Percentiles rank a stretch among this genome's conserved stretches.
Evolutionary conservation across 2,113 vertebrate genomes (phyloP).

Genomic region (Aphelocoma coerulescens): DNA sequence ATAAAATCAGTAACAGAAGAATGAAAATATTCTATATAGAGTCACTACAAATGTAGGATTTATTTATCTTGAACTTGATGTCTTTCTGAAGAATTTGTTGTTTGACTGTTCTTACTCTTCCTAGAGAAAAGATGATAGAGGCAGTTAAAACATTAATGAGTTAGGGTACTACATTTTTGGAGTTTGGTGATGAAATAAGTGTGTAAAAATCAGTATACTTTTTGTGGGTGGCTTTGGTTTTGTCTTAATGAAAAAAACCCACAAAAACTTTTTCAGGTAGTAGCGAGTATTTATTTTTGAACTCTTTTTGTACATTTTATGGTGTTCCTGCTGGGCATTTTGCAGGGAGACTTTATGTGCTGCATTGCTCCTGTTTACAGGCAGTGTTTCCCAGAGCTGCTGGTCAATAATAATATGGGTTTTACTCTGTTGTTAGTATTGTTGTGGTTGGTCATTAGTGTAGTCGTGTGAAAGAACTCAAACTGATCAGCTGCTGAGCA

Average conservation of each 20-base stretch:
- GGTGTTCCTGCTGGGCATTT: not conserved
- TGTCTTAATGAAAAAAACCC: not conserved
- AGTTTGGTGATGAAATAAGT: not conserved
- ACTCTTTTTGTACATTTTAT: not conserved
- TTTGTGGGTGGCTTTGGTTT: not conserved
- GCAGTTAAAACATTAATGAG: not conserved
- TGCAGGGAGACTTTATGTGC: not conserved
- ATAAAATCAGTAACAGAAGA: not conserved
- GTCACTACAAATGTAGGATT: not conserved
- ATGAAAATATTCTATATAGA: not conserved
- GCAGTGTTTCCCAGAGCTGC: not conserved
- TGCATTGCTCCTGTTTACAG: not conserved
- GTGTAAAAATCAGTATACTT: not conserved
- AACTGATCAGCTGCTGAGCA: not conserved
- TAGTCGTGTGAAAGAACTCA: not conserved
- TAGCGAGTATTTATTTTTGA: not conserved
- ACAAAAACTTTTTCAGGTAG: not conserved
- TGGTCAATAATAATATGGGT: rapidly evolving
- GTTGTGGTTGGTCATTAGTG: not conserved
- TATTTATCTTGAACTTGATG: not conserved
- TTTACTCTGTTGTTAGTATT: not conserved
- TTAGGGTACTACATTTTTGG: not conserved
- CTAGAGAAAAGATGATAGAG: not conserved
- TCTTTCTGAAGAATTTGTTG: not conserved
- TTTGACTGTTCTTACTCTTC: not conserved